Evolutionary conservation across 2,113 vertebrate genomes (phyloP).

Genomic region (Chionomys nivalis): DNA sequence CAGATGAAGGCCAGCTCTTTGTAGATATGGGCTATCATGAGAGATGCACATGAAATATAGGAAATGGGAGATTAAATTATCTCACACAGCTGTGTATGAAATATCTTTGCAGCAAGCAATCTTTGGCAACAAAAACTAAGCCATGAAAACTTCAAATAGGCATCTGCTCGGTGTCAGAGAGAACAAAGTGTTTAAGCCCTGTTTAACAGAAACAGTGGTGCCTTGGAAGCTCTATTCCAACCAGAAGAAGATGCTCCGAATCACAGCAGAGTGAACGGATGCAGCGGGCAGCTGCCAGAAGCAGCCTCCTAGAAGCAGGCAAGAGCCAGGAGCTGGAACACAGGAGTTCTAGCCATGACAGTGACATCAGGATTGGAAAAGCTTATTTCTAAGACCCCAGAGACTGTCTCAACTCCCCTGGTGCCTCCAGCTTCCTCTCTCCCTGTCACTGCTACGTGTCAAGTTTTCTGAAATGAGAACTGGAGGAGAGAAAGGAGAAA

Average conservation of each 20-base stretch:
- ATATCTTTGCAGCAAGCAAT: background rate
- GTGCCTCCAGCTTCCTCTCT: background rate
- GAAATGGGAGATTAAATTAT: conserved; percentile 21
- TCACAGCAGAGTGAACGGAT: background rate
- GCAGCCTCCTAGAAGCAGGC: background rate
- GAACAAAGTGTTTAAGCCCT: background rate
- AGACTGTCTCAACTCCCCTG: background rate
- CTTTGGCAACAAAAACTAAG: conserved; percentile 10
- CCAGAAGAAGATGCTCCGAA: background rate
- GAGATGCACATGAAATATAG: background rate
- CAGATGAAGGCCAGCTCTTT: conserved; percentile 2
- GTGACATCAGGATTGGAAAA: background rate
- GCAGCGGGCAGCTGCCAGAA: background rate
- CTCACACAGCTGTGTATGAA: background rate
- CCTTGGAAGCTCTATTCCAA: background rate
- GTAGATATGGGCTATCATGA: background rate
- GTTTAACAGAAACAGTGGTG: background rate
- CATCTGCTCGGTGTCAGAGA: background rate
- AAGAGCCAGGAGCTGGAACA: background rate
- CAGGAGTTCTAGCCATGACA: background rate
- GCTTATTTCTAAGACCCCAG: background rate
- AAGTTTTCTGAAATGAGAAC: background rate
- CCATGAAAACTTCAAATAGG: background rate
- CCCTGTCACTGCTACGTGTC: background rate
- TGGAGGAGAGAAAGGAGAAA: background rate